Evolutionary conservation across 1,140 invertebrate species (phyloP), one percentile per base, ranked within the genome.

Genomic region (Manduca sexta): DNA sequence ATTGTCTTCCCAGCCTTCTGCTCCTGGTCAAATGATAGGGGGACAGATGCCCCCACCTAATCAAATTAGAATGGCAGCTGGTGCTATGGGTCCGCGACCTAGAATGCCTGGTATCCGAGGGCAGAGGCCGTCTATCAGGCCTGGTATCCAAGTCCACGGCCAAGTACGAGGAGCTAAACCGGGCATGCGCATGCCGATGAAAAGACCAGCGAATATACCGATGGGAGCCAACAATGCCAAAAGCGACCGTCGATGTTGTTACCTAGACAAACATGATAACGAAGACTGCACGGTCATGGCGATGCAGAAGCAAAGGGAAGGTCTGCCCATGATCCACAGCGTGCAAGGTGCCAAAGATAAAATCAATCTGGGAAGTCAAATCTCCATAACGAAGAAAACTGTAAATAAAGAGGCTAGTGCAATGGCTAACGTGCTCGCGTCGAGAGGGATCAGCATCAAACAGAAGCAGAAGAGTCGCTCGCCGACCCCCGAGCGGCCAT

Each of bases 391-490:
- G 42, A 89, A 91, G 56, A 89, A n/a, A 55, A 81, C 85, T 2
- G 90, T 90, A 30, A 90, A 91, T 54, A 89, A 89, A 26, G 91
- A 93, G 60, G 90, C 92, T 3, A 92, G 90, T 47, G 90, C 90
- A 1, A 92, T 93, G 55, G 92, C 92, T 1, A 93, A 91, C 75
- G 90, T 93, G 29, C 74, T 94, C 34, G 92, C 92, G 7, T 91
- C 92, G 10, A 77, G 93, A 54, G 93, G 93, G 13, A 93, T 93
- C 45, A 93, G 92, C 17, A 90, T 93, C 0, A 93, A 92, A 45
- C 90, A 90, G 17, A 89, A 89, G 60, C 75, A 79, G 41, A 86
- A 84, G 49, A 80, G 77, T 60, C 74, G 82, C 18, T 82, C 82
- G 0, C 88, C 60, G 26, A 79, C 61, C 12, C 81, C 86, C 17